Evolutionary conservation across 2,797 vertebrate species (phyloP), one percentile per base, ranked within the genome.

Genomic region (Chelonia mydas): DNA sequence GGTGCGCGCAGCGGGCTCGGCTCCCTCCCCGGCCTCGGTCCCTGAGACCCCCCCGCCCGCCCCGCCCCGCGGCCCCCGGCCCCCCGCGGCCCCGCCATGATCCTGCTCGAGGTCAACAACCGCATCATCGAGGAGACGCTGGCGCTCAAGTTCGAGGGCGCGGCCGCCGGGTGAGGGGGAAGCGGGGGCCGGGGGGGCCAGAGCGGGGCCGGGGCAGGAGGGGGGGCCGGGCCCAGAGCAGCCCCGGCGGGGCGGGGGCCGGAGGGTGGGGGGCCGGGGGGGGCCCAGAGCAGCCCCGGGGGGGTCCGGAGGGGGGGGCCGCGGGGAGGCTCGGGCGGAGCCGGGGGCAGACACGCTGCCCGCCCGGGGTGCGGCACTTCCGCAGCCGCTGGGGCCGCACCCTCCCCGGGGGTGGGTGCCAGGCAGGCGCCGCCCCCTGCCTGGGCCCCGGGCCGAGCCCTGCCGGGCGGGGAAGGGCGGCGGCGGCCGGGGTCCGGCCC

Each of bases 71-170:
- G 87, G 96, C 87, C 91, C 95, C 94, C 72, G 80, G 84, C 95
- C 95, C 96, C 88, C 90, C 90, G 96, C 94, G 95, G 96, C 84
- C 88, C 97, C 98, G 98, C 97, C 98, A 99, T 99, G 99, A 99
- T 99, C 98, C 99, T 99, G 98, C 98, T 99, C 98, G 99, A 99
- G 98, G 99, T 99, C 96, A 99, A 99, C 97, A 99, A 99, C 98
- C 99, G 99, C 94, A 99, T 99, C 95, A 99, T 99, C 95, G 99
- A 99, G 97, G 99, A 99, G 98, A 99, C 99, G 96, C 98, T 99
- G 97, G 94, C 98, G 96, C 98, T 99, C 96, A 99, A 99, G 98
- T 99, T 99, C 97, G 99, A 99, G 97, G 99, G 99, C 98, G 99
- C 99, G 81, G 99, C 99, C 86, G 99, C 99, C 93, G 99, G 99